Evolutionary conservation across 2,888 invertebrate species (phyloP), one percentile per base, ranked within the genome.

Genomic region (Agrotis segetum): DNA sequence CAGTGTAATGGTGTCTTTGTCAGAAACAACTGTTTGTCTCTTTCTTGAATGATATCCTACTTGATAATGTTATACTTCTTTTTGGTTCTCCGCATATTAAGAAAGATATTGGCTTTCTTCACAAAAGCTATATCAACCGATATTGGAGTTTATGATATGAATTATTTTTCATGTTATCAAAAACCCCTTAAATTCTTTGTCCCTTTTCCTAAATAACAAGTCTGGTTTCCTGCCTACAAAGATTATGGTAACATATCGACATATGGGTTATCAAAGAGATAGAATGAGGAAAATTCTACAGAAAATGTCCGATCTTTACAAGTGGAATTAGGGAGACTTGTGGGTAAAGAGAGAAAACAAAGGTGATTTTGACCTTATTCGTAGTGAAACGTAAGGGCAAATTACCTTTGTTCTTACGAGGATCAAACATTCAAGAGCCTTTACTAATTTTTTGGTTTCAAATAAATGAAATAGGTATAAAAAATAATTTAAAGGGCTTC

Each of bases 251-350:
- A 59, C 19, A 55, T 59, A 66, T 55, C 52, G 29, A 58, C 49
- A n/a, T 72, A 49, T 16, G 61, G 24, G 44, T 16, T 60, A 24
- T 34, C 60, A 49, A 49, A 66, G 24, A 63, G 21, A 55, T 46
- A 17, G 53, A 52, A 74, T 13, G 29, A 67, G 67, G 74, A 74
- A 74, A 77, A 74, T 34, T 40, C 9, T 52, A 14, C 24, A 17
- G 59, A 67, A 67, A 77, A 67, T 56, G 14, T 63, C n/a, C n/a
- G 63, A 64, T 62, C 46, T 47, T 49, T 52, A 34, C 3, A 52
- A 74, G 56, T 67, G 60, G 67, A 79, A 53, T 53, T 1, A 3
- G n/a, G 17, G 34, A 47, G 53, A 52, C 50, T 56, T 47, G 72
- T 44, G 44, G 64, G 24, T 49, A 34, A 34, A 34, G 56, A 56